These are phyloP conservation scores for Neolamprologus fasciatus DNA, from an alignment of 2,113 vertebrate genomes.

Conservation along the genomic window DNA sequence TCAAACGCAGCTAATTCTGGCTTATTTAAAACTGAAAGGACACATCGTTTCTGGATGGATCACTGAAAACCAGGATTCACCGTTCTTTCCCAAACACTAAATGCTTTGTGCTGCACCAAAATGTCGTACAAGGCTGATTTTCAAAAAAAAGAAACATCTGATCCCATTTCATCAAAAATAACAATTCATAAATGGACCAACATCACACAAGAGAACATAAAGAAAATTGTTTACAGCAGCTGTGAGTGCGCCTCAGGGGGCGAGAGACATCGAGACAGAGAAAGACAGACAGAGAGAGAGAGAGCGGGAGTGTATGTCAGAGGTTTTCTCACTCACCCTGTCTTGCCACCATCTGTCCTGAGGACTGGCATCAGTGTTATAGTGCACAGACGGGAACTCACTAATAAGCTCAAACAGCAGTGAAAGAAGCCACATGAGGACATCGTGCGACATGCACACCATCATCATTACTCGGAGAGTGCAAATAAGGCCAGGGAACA, in stretches of 20 bases:
- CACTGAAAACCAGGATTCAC: neutral
- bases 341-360: slow-evolving; percentile 57
- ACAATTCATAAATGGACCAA: neutral
- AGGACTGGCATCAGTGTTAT: slow-evolving; percentile 51
- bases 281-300: neutral
- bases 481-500: slow-evolving; percentile 33
- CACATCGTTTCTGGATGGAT: neutral
- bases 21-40: neutral
- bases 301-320: neutral
- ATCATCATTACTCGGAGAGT: slow-evolving; percentile 24
- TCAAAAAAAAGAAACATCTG: neutral
- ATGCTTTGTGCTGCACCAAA: neutral
- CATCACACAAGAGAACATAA: neutral
- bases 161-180: neutral
- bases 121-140: neutral
- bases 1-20: neutral
- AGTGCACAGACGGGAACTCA: slow-evolving; percentile 53
- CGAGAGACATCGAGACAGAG: neutral
- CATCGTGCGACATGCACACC: slow-evolving; percentile 34
- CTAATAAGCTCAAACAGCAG: slow-evolving; percentile 64
- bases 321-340: slow-evolving; percentile 38
- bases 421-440: slow-evolving; percentile 51
- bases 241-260: neutral
- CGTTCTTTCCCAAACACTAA: neutral
- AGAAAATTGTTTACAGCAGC: neutral